Conservation (phyloP, 2,113 vertebrate genomes). For the Engraulis encrasicolus region DNA sequence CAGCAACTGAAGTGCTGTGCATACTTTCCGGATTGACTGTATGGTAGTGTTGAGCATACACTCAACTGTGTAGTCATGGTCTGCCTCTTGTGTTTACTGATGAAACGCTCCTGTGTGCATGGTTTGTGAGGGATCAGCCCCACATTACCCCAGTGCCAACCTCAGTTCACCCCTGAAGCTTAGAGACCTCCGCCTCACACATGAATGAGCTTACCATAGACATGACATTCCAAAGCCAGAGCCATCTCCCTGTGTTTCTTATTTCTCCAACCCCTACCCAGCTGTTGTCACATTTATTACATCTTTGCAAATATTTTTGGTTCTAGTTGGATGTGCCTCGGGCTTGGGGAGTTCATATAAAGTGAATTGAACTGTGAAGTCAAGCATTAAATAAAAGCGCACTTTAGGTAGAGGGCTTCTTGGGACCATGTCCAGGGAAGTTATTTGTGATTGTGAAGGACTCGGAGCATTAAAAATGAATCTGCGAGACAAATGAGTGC, state of each 20-base stretch:
- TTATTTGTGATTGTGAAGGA: slow-evolving; percentile 26
- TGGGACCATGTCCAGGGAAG: slow-evolving; percentile 26
- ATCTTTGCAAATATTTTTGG: slow-evolving; percentile 39
- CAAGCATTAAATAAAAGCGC: slow-evolving; percentile 49
- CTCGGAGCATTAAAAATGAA: slow-evolving; percentile 43
- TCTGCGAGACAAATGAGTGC: slow-evolving; percentile 35
- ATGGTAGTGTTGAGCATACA: too few relatives aligned
- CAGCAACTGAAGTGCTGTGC: too few relatives aligned
- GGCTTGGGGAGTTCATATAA: slow-evolving; percentile 26
- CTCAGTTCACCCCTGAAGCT: slow-evolving; percentile 26
- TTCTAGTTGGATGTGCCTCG: slow-evolving; percentile 28
- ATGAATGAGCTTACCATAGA: slow-evolving; percentile 28
- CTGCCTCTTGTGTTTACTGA: too few relatives aligned
- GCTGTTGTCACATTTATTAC: slow-evolving; percentile 38
- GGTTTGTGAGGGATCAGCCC: too few relatives aligned
- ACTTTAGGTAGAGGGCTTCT: slow-evolving; percentile 33
- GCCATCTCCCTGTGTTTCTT: slow-evolving; percentile 11
- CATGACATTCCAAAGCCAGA: neutral
- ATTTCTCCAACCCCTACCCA: slow-evolving; percentile 13
- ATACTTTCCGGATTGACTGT: too few relatives aligned
- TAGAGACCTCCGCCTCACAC: neutral
- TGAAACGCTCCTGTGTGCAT: too few relatives aligned
- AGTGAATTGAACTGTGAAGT: slow-evolving; percentile 41
- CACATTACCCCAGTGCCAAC: too few relatives aligned
- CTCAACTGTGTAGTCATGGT: too few relatives aligned